A percentile compares a stretch with the other conserved stretches of the same genome.
Conservation (phyloP, 2,797 vertebrate species). For the Hippopotamyrus pictus region DNA sequence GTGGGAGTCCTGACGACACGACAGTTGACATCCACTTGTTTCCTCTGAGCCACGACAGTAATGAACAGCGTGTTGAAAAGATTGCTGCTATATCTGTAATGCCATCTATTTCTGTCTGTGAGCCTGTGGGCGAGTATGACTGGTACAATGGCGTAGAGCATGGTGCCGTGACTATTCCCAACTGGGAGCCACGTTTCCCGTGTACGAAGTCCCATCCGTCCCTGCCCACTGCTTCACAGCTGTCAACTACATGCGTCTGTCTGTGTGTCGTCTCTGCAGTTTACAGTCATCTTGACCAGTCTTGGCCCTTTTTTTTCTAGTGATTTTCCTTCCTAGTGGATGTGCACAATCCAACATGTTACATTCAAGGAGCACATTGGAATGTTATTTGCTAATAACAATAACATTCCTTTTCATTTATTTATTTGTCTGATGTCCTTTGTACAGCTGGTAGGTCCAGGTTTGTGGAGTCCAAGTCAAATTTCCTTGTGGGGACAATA, state of each 20-base stretch:
- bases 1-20: not conserved
- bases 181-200: not conserved
- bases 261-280: not conserved
- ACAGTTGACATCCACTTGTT: not conserved
- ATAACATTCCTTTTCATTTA: not conserved
- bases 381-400: not conserved
- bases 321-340: not conserved
- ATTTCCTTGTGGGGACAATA: not conserved
- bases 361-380: not conserved
- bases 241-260: not conserved
- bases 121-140: not conserved
- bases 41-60: not conserved
- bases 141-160: not conserved
- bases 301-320: not conserved
- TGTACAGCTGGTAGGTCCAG: not conserved
- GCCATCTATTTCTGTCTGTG: conserved; percentile 15
- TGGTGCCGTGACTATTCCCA: not conserved
- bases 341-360: not conserved
- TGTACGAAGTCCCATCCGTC: not conserved
- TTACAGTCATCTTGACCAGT: not conserved
- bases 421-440: not conserved
- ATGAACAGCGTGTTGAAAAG: not conserved
- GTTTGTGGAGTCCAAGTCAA: not conserved
- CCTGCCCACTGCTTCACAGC: not conserved
- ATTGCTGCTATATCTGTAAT: conserved; percentile 9